A percentile compares a stretch with the other conserved stretches of the same genome.
Evolutionary conservation across 2,113 vertebrate species (phyloP).

Genomic region (Camelus bactrianus): DNA sequence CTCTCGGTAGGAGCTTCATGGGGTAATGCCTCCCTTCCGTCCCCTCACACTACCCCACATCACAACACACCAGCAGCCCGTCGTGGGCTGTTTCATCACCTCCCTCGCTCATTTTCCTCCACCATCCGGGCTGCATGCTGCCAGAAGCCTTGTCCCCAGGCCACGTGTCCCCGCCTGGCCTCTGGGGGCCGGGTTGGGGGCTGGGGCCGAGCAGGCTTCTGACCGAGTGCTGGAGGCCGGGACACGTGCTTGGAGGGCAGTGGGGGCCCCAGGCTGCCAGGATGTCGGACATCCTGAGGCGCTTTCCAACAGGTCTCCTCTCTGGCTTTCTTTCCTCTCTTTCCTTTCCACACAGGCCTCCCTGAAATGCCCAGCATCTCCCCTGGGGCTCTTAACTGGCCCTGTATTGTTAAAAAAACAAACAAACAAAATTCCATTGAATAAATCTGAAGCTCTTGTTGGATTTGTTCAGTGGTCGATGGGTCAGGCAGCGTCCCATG

Average conservation of each 20-base stretch:
- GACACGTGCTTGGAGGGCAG: neutral
- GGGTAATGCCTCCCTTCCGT: constrained; percentile 93
- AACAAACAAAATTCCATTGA: neutral
- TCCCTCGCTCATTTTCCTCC: neutral
- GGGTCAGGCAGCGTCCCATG: neutral
- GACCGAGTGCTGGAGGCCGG: neutral
- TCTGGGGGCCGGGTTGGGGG: neutral
- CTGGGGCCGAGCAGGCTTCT: neutral
- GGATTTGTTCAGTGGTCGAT: neutral
- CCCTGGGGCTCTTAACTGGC: neutral
- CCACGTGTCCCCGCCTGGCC: neutral
- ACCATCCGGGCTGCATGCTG: constrained; percentile 64
- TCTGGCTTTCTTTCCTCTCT: neutral
- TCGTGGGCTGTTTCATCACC: neutral
- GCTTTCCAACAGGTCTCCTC: neutral
- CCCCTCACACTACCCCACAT: constrained; percentile 73
- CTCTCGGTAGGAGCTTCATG: constrained; percentile 97
- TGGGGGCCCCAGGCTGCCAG: neutral
- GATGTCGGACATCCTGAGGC: neutral
- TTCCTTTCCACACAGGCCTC: neutral
- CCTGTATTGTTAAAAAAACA: neutral
- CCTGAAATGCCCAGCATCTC: neutral
- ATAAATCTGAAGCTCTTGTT: neutral
- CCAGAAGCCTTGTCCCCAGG: neutral
- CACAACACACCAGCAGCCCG: neutral